phyloP scores from a whole-genome alignment of 2,888 invertebrate genomes.

The Sarcophaga caerulescens region DNA sequence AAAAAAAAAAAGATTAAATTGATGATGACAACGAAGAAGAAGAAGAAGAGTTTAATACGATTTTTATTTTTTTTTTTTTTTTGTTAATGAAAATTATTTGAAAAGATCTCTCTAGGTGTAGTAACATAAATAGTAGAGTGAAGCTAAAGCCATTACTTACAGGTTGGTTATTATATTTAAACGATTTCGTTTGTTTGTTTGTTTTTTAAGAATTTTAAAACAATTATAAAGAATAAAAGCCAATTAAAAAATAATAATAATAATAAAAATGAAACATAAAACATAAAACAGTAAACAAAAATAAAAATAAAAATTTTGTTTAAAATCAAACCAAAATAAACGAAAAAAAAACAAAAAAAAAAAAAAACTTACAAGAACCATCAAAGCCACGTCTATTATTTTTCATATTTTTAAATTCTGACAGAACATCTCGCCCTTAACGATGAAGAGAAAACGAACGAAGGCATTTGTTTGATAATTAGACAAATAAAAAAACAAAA shows the following conservation, averaged over 20 bases:
- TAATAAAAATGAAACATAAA: neutral
- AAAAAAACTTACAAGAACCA: slow-evolving; percentile 71
- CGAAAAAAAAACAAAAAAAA: neutral
- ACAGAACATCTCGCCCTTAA: slow-evolving; percentile 67
- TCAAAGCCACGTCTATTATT: slow-evolving; percentile 63
- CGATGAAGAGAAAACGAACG: slow-evolving; percentile 41
- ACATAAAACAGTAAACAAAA: slow-evolving; percentile 16
- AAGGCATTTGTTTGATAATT: slow-evolving; percentile 28
- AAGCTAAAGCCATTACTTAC: slow-evolving; percentile 25
- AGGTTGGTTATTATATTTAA: slow-evolving; percentile 27
- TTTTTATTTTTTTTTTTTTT: neutral
- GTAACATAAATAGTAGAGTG: too few species aligned
- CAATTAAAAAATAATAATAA: slow-evolving; percentile 28
- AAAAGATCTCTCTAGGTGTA: too few species aligned
- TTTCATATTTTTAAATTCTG: slow-evolving; percentile 68
- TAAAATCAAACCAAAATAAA: slow-evolving; percentile 3
- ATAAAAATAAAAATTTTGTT: slow-evolving; percentile 49
- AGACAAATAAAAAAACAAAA: neutral
- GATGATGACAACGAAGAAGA: slow-evolving; percentile 1
- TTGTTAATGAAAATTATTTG: too few species aligned
- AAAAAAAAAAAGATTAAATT: neutral
- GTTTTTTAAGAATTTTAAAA: neutral
- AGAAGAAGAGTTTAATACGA: neutral
- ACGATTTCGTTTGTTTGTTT: neutral
- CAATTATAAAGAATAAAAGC: slow-evolving; percentile 26